Conservation (phyloP, 2,113 vertebrate species). For the Leucoraja erinaceus region DNA sequence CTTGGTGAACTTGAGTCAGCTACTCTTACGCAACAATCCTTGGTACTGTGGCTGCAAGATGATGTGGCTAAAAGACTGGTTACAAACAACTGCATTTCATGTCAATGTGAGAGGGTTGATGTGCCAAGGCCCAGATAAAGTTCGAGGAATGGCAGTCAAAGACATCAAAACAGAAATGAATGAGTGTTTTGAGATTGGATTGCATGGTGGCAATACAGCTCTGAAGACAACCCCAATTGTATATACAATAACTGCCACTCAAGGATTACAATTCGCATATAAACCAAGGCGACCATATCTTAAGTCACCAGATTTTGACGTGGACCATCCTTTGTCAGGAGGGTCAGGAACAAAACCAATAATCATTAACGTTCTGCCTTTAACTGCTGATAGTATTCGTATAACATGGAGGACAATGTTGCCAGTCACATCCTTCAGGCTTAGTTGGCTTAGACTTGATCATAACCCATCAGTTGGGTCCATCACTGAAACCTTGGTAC, state of each 20-base stretch:
- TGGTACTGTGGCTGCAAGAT: slow-evolving; percentile 92
- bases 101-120: slow-evolving; percentile 80
- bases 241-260: slow-evolving; percentile 59
- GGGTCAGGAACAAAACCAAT: slow-evolving; percentile 70
- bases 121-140: slow-evolving; percentile 78
- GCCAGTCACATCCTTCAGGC: slow-evolving; percentile 71
- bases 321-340: slow-evolving; percentile 73
- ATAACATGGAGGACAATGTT: slow-evolving; percentile 78
- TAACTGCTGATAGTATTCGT: slow-evolving; percentile 75
- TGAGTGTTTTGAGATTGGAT: slow-evolving; percentile 66
- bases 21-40: slow-evolving; percentile 82
- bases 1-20: slow-evolving; percentile 71
- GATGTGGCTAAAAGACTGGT: slow-evolving; percentile 85
- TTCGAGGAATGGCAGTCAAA: slow-evolving; percentile 75
- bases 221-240: slow-evolving; percentile 51
- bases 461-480: slow-evolving; percentile 72
- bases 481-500: slow-evolving; percentile 83
- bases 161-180: slow-evolving; percentile 80
- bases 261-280: slow-evolving; percentile 80
- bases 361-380: slow-evolving; percentile 75
- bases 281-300: slow-evolving; percentile 73
- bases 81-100: slow-evolving; percentile 64
- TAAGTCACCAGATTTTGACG: slow-evolving; percentile 68
- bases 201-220: slow-evolving; percentile 43
- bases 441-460: slow-evolving; percentile 82